Percentiles rank a stretch among this genome's conserved stretches.
phyloP scores from a whole-genome alignment of 2,113 vertebrate species.

The Leptobrachium leishanense region DNA sequence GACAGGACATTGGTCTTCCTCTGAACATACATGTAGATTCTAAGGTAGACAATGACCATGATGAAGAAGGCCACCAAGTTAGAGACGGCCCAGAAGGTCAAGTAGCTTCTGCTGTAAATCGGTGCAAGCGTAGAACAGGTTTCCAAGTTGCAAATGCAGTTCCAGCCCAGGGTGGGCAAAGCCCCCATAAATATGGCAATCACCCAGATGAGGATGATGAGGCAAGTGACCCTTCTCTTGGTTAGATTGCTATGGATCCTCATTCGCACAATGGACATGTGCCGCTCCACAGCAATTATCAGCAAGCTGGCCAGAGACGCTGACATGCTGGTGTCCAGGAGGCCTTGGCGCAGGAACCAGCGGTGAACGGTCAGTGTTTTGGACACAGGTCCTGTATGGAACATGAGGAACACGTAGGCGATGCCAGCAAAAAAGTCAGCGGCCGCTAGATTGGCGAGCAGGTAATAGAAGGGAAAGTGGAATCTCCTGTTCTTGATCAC shows the following conservation, averaged over 20 bases:
- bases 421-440: slow-evolving; percentile 95
- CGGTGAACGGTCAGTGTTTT: slow-evolving; percentile 76
- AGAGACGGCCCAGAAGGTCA: slow-evolving; percentile 90
- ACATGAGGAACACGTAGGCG: slow-evolving; percentile 95
- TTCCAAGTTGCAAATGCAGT: slow-evolving; percentile 87
- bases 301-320: slow-evolving; percentile 90
- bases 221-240: slow-evolving; percentile 87
- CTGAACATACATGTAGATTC: slow-evolving; percentile 92
- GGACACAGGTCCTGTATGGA: slow-evolving; percentile 85
- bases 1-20: slow-evolving; percentile 83
- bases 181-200: slow-evolving; percentile 93
- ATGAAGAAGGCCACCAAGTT: slow-evolving; percentile 88
- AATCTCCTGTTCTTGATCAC: slow-evolving; percentile 91
- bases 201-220: slow-evolving; percentile 87
- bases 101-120: slow-evolving; percentile 92
- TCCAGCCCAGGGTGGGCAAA: slow-evolving; percentile 92
- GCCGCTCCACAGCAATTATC: slow-evolving; percentile 92
- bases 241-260: slow-evolving; percentile 93
- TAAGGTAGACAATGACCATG: slow-evolving; percentile 88
- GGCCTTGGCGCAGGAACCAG: slow-evolving; percentile 92
- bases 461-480: slow-evolving; percentile 95
- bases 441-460: slow-evolving; percentile 89
- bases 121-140: slow-evolving; percentile 88
- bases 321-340: slow-evolving; percentile 88
- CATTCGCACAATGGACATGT: slow-evolving; percentile 90